Conservation (phyloP, 2,797 vertebrate genomes). For the Urosaurus nigricauda region DNA sequence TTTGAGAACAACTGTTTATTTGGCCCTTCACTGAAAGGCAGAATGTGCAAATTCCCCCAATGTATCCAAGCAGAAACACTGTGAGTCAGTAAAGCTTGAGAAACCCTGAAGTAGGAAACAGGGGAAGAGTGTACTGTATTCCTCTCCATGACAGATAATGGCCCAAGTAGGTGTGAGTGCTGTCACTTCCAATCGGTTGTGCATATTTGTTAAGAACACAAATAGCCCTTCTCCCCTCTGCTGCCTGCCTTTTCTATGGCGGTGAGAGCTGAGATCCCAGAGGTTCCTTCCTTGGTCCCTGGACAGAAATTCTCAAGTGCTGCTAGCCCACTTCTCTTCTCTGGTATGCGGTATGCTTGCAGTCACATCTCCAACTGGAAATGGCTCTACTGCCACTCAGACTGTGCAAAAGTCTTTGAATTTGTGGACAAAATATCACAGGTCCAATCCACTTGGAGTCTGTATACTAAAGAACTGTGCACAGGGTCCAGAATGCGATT, state of each 20-base stretch:
- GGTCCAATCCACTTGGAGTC: not conserved
- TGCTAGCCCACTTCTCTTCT: not conserved
- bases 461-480: too few relatives aligned
- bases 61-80: conserved; percentile 8
- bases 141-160: not conserved
- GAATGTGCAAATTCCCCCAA: not conserved
- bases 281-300: not conserved
- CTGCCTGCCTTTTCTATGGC: not conserved
- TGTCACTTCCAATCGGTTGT: conserved; percentile 6
- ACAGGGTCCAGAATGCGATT: too few relatives aligned
- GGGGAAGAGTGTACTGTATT: not conserved
- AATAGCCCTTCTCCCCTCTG: not conserved
- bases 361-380: not conserved
- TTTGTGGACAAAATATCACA: not conserved
- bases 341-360: not conserved
- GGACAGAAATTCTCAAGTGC: not conserved
- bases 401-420: not conserved
- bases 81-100: not conserved
- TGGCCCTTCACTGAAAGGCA: not conserved
- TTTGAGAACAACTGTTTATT: not conserved
- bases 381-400: not conserved
- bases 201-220: not conserved
- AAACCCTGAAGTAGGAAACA: not conserved
- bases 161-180: not conserved
- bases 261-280: not conserved